These are phyloP conservation scores for Sander lucioperca DNA, from an alignment of 2,113 vertebrate genomes.

Conservation along the genomic window DNA sequence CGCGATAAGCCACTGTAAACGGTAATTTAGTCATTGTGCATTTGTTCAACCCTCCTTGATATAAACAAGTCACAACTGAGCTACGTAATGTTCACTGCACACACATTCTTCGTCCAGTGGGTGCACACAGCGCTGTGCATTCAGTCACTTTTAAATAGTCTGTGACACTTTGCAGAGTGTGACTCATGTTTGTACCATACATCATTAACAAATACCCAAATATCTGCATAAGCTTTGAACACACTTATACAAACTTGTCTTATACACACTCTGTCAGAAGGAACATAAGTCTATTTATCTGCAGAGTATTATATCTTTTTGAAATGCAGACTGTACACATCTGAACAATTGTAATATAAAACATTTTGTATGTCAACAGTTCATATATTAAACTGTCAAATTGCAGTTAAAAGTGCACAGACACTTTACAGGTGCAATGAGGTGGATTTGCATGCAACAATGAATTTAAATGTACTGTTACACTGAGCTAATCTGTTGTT, in stretches of 20 bases:
- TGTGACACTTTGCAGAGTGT: conserved; percentile 19
- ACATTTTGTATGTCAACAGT: not conserved
- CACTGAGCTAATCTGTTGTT: conserved; percentile 12
- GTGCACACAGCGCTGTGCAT: not conserved
- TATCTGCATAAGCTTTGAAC: conserved; percentile 14
- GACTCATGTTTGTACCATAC: not conserved
- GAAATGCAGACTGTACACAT: not conserved
- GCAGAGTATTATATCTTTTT: not conserved
- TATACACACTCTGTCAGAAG: not conserved
- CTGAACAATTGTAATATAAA: not conserved
- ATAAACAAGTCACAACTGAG: conserved; percentile 21
- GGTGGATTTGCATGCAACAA: not conserved
- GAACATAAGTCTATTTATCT: not conserved
- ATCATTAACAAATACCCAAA: conserved; percentile 14
- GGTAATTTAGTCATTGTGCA: conserved; percentile 16
- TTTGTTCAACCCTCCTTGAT: conserved; percentile 19
- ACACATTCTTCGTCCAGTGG: not conserved
- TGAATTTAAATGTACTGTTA: not conserved
- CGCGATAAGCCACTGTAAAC: not conserved
- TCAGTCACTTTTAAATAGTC: conserved; percentile 19
- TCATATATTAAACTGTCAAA: not conserved
- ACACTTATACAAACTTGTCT: not conserved
- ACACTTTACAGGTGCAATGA: not conserved
- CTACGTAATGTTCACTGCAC: not conserved
- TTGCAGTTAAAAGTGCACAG: not conserved